Evolutionary conservation across 2,888 invertebrate species (phyloP).

Genomic region (Hirtodrosophila cameraria): DNA sequence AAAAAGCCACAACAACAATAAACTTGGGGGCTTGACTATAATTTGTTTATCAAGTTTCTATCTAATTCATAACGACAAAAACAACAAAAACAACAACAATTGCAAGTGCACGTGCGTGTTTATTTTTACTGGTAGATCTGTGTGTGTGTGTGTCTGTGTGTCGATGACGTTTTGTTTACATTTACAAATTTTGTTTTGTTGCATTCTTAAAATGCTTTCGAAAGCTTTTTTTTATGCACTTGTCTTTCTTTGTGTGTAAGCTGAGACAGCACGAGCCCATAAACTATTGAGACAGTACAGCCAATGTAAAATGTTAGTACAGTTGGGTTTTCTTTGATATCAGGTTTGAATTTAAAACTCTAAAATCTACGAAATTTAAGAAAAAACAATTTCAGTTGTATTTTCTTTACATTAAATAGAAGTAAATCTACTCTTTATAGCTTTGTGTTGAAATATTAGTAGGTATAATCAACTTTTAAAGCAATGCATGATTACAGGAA

Average conservation of each 20-base stretch:
- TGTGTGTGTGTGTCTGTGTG: background rate
- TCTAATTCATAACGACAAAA: conserved; percentile 31
- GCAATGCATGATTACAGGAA: too few relatives aligned
- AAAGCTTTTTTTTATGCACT: conserved; percentile 29
- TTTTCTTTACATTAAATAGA: too few relatives aligned
- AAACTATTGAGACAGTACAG: conserved; percentile 17
- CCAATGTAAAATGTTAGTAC: conserved; percentile 29
- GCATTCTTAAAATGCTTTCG: conserved; percentile 33
- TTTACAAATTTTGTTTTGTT: conserved; percentile 17
- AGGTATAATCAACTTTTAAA: too few relatives aligned
- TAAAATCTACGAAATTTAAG: too few relatives aligned
- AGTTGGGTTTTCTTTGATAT: too few relatives aligned
- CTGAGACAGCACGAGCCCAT: conserved; percentile 12
- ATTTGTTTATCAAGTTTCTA: conserved; percentile 63
- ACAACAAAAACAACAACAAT: conserved; percentile 25
- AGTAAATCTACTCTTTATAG: too few relatives aligned
- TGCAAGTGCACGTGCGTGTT: conserved; percentile 9
- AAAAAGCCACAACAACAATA: conserved; percentile 18
- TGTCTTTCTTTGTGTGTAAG: conserved; percentile 13
- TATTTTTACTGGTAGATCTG: background rate
- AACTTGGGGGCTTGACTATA: conserved; percentile 58
- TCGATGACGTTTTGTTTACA: conserved; percentile 75
- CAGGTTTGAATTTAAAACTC: too few relatives aligned
- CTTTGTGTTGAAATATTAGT: too few relatives aligned
- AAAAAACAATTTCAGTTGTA: too few relatives aligned